Evolutionary conservation across 2,113 vertebrate genomes (phyloP).

Genomic region (Rhea pennata): DNA sequence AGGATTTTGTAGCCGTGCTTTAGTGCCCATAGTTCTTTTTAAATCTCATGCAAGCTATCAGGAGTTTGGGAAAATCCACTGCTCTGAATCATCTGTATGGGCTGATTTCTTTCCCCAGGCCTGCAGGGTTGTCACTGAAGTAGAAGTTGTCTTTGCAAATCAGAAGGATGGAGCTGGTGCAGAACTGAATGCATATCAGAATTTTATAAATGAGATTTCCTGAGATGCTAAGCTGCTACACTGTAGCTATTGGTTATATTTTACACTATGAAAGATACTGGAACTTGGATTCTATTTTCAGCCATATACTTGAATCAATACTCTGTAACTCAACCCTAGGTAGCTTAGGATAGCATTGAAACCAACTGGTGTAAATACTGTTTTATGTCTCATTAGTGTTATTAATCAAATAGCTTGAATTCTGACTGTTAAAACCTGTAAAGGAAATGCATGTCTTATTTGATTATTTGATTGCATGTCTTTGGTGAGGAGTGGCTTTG

Average conservation of each 20-base stretch:
- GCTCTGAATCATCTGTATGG: not conserved
- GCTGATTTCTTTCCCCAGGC: not conserved
- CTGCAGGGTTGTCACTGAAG: not conserved
- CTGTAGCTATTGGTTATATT: not conserved
- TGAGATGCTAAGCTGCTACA: not conserved
- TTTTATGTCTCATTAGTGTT: not conserved
- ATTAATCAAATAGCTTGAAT: constrained; percentile 38
- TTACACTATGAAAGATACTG: not conserved
- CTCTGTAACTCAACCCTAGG: not conserved
- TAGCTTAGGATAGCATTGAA: not conserved
- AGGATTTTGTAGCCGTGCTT: not conserved
- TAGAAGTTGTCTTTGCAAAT: not conserved
- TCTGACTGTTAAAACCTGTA: not conserved
- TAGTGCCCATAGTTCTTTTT: not conserved
- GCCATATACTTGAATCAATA: not conserved
- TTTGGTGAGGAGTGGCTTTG: constrained; percentile 42
- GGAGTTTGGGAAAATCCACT: not conserved
- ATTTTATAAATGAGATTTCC: not conserved
- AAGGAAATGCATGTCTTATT: constrained; percentile 15
- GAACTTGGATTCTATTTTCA: not conserved
- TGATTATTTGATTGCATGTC: constrained; percentile 9
- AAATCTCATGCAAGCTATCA: not conserved
- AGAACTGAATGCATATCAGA: not conserved
- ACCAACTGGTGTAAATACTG: not conserved
- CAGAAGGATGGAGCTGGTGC: not conserved